These are phyloP conservation scores for Rhodeus uyekii DNA, from an alignment of 2,797 vertebrate genomes.

Conservation along the genomic window DNA sequence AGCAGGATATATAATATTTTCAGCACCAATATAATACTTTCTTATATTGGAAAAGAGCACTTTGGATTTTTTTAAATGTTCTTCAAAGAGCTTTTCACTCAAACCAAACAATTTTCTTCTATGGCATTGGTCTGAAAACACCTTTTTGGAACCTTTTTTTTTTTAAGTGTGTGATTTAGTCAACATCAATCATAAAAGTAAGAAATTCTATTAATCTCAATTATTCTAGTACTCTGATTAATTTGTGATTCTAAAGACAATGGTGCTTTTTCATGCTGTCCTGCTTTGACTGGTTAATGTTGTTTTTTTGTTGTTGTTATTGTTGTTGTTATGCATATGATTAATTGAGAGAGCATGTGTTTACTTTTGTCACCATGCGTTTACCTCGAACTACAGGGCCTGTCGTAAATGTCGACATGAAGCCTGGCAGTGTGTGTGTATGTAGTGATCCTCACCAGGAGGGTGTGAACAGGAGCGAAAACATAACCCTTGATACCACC, in stretches of 20 bases:
- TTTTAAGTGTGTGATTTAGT: not conserved
- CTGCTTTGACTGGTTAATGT: not conserved
- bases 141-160: not conserved
- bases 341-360: conserved; percentile 35
- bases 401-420: conserved; percentile 42
- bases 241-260: not conserved
- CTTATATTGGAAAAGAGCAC: not conserved
- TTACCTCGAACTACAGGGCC: conserved; percentile 36
- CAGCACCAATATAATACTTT: no score
- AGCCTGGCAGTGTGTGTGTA: conserved; percentile 11
- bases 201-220: not conserved
- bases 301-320: conserved; percentile 19
- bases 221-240: not conserved
- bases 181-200: not conserved
- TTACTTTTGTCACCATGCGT: conserved; percentile 45
- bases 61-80: not conserved
- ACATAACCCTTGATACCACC: conserved; percentile 44
- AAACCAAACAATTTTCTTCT: not conserved
- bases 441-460: conserved; percentile 25
- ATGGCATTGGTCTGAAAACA: not conserved
- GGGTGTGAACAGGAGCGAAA: conserved; percentile 41
- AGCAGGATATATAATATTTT: no score
- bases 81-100: not conserved
- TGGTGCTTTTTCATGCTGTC: not conserved
- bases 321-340: conserved; percentile 16